Evolutionary conservation across 2,797 vertebrate species (phyloP).

Genomic region (Chrosomus eos): DNA sequence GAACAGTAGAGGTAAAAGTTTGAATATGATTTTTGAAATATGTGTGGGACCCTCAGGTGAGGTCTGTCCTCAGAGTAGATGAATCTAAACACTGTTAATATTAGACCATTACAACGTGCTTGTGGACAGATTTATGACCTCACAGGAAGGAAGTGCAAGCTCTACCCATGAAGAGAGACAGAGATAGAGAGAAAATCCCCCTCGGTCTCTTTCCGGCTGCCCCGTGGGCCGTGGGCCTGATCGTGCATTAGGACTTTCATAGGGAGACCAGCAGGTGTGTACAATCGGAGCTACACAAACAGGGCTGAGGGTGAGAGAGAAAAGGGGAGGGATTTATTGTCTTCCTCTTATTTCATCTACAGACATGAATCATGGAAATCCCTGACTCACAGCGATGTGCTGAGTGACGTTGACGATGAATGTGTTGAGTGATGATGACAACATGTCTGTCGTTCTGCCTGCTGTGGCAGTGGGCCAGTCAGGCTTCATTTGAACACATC

Average conservation of each 20-base stretch:
- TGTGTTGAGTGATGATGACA: constrained; percentile 69
- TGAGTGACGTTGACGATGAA: constrained; percentile 67
- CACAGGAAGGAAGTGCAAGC: constrained; percentile 78
- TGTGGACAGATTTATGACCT: constrained; percentile 81
- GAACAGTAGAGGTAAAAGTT: background rate
- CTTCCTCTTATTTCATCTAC: constrained; percentile 54
- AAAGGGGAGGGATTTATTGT: constrained; percentile 42
- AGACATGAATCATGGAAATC: constrained; percentile 77
- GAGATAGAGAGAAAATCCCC: constrained; percentile 9
- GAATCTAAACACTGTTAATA: constrained; percentile 78
- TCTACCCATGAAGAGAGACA: constrained; percentile 69
- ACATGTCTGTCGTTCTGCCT: constrained; percentile 75
- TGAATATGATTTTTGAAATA: constrained; percentile 17
- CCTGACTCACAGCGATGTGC: constrained; percentile 73
- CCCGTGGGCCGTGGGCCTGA: constrained; percentile 7
- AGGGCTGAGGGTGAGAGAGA: constrained; percentile 4
- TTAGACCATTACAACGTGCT: constrained; percentile 69
- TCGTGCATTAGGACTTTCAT: constrained; percentile 4
- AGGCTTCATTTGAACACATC: constrained; percentile 15
- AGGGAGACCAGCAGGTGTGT: constrained; percentile 31
- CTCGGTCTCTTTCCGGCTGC: background rate
- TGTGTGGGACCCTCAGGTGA: constrained; percentile 8
- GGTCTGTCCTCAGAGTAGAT: constrained; percentile 38
- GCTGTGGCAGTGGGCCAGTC: constrained; percentile 63
- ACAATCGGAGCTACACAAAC: background rate